Conservation (phyloP, 2,113 vertebrate species). For the Thinocorus orbignyianus region DNA sequence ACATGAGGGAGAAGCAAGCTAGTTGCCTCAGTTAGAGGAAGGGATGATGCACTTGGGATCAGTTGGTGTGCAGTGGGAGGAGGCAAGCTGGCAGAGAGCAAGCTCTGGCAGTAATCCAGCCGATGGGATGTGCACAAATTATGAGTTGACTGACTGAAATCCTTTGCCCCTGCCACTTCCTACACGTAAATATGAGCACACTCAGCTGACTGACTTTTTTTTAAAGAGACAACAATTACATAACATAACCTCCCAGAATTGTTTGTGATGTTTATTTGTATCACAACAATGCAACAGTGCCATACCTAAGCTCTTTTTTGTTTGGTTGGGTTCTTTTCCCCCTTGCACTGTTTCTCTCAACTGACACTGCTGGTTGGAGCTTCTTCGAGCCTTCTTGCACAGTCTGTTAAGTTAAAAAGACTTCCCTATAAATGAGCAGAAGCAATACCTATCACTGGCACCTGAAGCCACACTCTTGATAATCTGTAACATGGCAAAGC, state of each 20-base stretch:
- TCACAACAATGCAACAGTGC: rapidly evolving
- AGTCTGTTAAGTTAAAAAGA: not conserved
- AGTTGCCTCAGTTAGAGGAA: not conserved
- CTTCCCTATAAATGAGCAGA: not conserved
- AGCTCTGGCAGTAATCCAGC: not conserved
- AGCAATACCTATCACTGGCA: not conserved
- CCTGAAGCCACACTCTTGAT: not conserved
- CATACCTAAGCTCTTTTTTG: not conserved
- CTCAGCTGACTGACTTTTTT: not conserved
- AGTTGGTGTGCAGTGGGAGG: not conserved
- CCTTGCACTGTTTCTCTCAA: not conserved
- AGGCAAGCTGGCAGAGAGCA: not conserved
- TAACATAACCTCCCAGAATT: not conserved
- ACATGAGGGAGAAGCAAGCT: not conserved
- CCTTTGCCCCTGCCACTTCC: not conserved
- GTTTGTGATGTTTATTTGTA: not conserved
- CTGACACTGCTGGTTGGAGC: not conserved
- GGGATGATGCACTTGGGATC: not conserved
- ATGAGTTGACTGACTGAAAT: not conserved
- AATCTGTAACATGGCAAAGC: not conserved
- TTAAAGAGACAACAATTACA: not conserved
- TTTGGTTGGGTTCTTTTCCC: too few relatives aligned
- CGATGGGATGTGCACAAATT: not conserved
- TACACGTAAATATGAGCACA: not conserved
- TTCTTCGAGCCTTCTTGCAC: not conserved